phyloP scores from a whole-genome alignment of 2,888 invertebrate genomes.

The Drosophila percnosoma region DNA sequence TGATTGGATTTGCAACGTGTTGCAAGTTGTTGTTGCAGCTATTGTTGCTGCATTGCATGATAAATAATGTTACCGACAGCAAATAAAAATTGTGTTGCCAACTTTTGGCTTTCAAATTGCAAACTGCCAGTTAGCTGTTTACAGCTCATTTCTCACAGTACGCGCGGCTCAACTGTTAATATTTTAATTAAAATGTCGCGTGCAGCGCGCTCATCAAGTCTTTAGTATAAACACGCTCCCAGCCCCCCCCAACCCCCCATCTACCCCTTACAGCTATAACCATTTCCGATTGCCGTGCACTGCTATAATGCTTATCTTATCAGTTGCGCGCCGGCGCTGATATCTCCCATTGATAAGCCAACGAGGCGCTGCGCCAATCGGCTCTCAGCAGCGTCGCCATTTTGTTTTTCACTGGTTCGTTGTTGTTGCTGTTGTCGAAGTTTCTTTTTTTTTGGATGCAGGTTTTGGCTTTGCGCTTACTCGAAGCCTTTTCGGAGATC shows the following conservation, averaged over 20 bases:
- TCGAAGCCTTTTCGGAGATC: conserved; percentile 9
- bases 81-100: conserved; percentile 23
- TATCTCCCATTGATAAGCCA: conserved; percentile 64
- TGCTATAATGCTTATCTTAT: conserved; percentile 62
- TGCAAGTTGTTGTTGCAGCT: conserved; percentile 33
- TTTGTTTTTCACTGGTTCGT: conserved; percentile 54
- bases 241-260: not conserved
- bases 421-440: conserved; percentile 7
- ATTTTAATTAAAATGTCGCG: conserved; percentile 76
- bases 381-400: conserved; percentile 61
- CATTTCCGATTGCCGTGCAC: conserved; percentile 9
- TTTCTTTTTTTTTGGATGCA: conserved; percentile 16
- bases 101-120: conserved; percentile 31
- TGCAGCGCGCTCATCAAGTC: conserved; percentile 44
- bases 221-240: not conserved
- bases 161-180: conserved; percentile 33
- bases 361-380: conserved; percentile 57
- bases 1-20: conserved; percentile 69
- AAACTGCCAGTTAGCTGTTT: conserved; percentile 53
- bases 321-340: conserved; percentile 59
- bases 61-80: conserved; percentile 39
- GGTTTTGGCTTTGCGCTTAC: conserved; percentile 18
- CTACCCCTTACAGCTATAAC: not conserved
- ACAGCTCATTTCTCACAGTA: conserved; percentile 30
- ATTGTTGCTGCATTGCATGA: conserved; percentile 52